These are phyloP conservation scores for Drosophila azteca DNA, from an alignment of 1,140 invertebrate species.

Conservation along the genomic window DNA sequence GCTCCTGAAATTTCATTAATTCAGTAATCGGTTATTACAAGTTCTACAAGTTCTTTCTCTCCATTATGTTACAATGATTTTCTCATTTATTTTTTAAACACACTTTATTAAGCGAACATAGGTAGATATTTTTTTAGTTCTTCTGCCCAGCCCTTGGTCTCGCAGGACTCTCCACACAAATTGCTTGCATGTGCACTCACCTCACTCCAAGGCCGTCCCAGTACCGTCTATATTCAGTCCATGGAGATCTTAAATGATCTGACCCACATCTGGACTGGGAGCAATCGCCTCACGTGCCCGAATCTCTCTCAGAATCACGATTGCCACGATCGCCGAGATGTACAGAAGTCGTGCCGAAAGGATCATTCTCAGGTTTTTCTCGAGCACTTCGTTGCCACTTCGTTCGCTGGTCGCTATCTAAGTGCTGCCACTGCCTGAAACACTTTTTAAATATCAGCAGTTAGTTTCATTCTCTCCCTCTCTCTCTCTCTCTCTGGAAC, in stretches of 20 bases:
- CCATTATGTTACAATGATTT: too few species aligned
- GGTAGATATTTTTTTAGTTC: too few species aligned
- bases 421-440: conserved; percentile 33
- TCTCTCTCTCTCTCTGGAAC: conserved; percentile 3
- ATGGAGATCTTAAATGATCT: conserved; percentile 64
- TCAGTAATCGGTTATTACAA: background rate
- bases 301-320: conserved; percentile 41
- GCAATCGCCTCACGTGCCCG: conserved; percentile 53
- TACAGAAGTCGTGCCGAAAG: background rate
- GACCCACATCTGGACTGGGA: conserved; percentile 63
- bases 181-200: conserved; percentile 30
- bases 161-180: too few species aligned
- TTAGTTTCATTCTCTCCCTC: conserved; percentile 41
- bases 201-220: conserved; percentile 6
- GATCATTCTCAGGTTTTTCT: background rate
- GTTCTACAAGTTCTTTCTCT: too few species aligned
- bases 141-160: too few species aligned
- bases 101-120: too few species aligned
- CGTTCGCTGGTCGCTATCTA: conserved; percentile 29
- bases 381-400: background rate
- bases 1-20: conserved; percentile 27
- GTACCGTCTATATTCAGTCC: conserved; percentile 38
- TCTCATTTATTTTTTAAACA: too few species aligned
- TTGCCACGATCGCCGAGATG: conserved; percentile 7
- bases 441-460: conserved; percentile 26